These are phyloP conservation scores for Andrena marginata DNA, from an alignment of 2,888 invertebrate species.

Conservation along the genomic window DNA sequence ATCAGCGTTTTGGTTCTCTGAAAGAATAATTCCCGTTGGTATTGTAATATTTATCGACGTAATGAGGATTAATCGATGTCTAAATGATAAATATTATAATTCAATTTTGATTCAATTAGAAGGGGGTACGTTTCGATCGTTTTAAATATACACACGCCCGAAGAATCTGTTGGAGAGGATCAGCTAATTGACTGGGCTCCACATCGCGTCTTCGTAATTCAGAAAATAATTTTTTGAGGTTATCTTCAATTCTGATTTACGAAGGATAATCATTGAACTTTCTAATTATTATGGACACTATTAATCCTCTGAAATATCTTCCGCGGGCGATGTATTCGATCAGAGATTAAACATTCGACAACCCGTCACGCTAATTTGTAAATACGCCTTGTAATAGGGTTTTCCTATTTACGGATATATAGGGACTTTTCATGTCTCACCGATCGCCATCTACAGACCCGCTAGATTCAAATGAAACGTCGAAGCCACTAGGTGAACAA, in stretches of 20 bases:
- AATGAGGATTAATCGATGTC: not conserved
- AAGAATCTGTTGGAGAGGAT: slow-evolving; percentile 37
- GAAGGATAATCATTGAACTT: slow-evolving; percentile 2
- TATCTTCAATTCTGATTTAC: slow-evolving; percentile 20
- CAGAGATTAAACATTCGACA: not conserved
- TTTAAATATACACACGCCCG: not conserved
- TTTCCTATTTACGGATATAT: too few species aligned
- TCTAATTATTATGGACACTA: slow-evolving; percentile 31
- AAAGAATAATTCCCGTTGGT: slow-evolving; percentile 1
- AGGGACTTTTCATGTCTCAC: not conserved
- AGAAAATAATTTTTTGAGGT: not conserved
- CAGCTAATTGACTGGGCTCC: slow-evolving; percentile 63
- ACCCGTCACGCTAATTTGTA: not conserved
- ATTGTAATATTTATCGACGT: not conserved
- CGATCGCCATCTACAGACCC: not conserved
- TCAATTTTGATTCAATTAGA: not conserved
- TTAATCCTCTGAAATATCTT: slow-evolving; percentile 37
- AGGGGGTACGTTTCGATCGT: not conserved
- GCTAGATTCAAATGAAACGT: not conserved
- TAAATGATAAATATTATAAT: slow-evolving; percentile 2
- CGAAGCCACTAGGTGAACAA: slow-evolving; percentile 15
- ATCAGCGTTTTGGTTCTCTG: not conserved
- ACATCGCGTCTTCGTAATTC: not conserved
- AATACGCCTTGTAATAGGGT: not conserved
- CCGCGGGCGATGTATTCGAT: slow-evolving; percentile 6